Conservation (phyloP, 2,888 invertebrate species). For the Coelopa pilipes region DNA sequence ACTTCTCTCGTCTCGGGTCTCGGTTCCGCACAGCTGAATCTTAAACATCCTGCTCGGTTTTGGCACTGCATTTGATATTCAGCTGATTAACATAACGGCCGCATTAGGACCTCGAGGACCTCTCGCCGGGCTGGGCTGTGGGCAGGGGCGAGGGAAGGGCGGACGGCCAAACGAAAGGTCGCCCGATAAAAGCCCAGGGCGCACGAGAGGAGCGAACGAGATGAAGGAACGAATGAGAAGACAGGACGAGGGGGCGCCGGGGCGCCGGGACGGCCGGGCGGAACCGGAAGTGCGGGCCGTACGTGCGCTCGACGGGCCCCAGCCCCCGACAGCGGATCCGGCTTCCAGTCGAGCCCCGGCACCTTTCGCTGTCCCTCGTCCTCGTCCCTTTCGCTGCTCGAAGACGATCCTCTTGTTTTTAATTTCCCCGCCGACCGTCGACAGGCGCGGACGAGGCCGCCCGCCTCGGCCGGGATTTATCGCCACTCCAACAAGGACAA, state of each 20-base stretch:
- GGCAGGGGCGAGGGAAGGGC: not conserved
- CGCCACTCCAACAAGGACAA: not conserved
- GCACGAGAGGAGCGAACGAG: too few relatives aligned
- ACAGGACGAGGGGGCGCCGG: too few relatives aligned
- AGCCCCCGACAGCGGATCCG: too few relatives aligned
- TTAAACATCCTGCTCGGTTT: not conserved
- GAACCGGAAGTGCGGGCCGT: too few relatives aligned
- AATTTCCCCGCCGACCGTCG: not conserved
- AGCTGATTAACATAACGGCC: constrained; percentile 28
- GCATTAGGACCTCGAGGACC: constrained; percentile 15
- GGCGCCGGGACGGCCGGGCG: too few relatives aligned
- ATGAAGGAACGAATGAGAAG: too few relatives aligned
- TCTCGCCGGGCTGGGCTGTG: too few relatives aligned
- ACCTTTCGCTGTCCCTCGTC: not conserved
- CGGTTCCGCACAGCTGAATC: constrained; percentile 16
- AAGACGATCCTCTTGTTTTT: not conserved
- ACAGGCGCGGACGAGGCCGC: not conserved
- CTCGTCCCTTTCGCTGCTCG: not conserved
- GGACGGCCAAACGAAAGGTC: not conserved
- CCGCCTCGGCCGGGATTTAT: not conserved
- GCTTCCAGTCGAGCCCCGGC: not conserved
- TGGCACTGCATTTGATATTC: constrained; percentile 27
- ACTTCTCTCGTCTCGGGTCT: too few relatives aligned
- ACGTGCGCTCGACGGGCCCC: too few relatives aligned
- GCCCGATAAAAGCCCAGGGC: not conserved